Percentiles rank a stretch among this genome's conserved stretches.
phyloP scores from a whole-genome alignment of 2,888 invertebrate species.

The Tillus elongatus region DNA sequence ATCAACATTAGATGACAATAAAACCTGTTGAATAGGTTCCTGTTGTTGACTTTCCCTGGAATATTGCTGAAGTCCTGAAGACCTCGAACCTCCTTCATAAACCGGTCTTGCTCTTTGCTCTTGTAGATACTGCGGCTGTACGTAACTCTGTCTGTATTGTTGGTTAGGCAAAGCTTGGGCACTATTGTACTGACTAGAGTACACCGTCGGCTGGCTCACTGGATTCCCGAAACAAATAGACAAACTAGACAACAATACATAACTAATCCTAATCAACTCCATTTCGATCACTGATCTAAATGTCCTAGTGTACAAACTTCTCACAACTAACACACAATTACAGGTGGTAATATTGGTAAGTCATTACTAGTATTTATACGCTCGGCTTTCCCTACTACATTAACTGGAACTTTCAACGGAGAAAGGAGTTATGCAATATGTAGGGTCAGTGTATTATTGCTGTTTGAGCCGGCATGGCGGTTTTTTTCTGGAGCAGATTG shows the following conservation, averaged over 20 bases:
- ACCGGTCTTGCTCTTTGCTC: constrained; percentile 21
- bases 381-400: constrained; percentile 20
- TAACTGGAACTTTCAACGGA: constrained; percentile 11
- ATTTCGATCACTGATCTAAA: too few species aligned
- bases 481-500: background rate
- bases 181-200: constrained; percentile 26
- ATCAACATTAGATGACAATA: constrained; percentile 37
- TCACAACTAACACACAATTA: too few species aligned
- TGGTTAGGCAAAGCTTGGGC: constrained; percentile 24
- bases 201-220: constrained; percentile 28
- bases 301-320: too few species aligned
- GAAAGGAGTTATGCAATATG: constrained; percentile 14
- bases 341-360: too few species aligned
- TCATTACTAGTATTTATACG: constrained; percentile 22
- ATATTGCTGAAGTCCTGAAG: constrained; percentile 34
- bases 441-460: background rate
- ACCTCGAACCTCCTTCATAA: constrained; percentile 21
- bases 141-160: constrained; percentile 18
- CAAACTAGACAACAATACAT: too few species aligned
- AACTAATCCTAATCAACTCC: too few species aligned
- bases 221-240: constrained; percentile 25
- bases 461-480: background rate
- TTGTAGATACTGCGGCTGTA: constrained; percentile 13
- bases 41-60: constrained; percentile 43
- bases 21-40: constrained; percentile 39